Evolutionary conservation across 2,113 vertebrate genomes (phyloP).

Genomic region (Rhinolophus sinicus): DNA sequence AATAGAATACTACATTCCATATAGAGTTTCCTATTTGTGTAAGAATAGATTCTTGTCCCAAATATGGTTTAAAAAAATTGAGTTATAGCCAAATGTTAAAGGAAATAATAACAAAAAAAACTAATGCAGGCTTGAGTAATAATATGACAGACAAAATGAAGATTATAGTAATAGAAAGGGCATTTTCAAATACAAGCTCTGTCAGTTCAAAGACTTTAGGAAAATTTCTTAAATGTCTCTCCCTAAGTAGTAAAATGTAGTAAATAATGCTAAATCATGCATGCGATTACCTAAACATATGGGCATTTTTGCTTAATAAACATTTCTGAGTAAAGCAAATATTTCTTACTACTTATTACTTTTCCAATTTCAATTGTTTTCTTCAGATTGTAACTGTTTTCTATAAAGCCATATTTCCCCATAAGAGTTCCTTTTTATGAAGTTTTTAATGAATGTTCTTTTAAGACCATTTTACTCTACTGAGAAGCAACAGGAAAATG

Average conservation of each 20-base stretch:
- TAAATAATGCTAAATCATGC: background rate
- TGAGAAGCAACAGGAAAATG: background rate
- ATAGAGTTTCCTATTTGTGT: background rate
- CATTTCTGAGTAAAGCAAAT: background rate
- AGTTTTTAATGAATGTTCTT: slow-evolving; percentile 16
- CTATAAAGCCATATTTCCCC: background rate
- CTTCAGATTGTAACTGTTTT: slow-evolving; percentile 42
- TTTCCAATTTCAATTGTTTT: slow-evolving; percentile 32
- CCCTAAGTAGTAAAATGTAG: background rate
- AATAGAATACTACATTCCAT: background rate
- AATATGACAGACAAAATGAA: background rate
- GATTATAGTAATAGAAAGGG: background rate
- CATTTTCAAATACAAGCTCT: background rate
- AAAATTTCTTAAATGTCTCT: background rate
- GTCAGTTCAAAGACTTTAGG: background rate
- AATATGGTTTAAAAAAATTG: background rate
- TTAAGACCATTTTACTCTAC: background rate
- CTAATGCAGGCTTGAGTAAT: background rate
- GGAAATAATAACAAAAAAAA: background rate
- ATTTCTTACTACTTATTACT: slow-evolving; percentile 7
- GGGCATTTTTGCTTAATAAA: slow-evolving; percentile 14
- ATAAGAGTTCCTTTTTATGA: slow-evolving; percentile 38
- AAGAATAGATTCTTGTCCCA: background rate
- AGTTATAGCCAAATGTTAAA: background rate
- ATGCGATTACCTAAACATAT: background rate